These are phyloP conservation scores for Melierax canorus DNA, from an alignment of 2,113 vertebrate species.

Conservation along the genomic window DNA sequence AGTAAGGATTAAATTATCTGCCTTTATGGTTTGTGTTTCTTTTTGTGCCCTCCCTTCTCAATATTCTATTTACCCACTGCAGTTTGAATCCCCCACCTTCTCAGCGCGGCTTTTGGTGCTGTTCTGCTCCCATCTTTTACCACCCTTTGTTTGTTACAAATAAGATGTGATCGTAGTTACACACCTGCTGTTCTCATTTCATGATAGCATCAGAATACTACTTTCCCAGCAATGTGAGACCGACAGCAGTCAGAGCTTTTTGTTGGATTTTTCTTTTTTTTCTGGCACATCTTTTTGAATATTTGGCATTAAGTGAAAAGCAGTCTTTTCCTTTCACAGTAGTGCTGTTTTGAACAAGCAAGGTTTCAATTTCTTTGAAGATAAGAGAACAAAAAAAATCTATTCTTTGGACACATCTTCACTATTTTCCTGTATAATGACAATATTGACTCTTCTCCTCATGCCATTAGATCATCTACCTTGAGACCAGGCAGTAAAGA, in stretches of 20 bases:
- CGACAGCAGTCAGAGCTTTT: not conserved
- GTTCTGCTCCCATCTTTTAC: not conserved
- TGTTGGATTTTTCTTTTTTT: not conserved
- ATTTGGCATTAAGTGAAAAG: not conserved
- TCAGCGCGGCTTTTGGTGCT: not conserved
- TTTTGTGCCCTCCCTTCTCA: not conserved
- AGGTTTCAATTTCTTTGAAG: not conserved
- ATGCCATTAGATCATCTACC: not conserved
- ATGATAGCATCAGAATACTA: not conserved
- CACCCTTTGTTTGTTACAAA: not conserved
- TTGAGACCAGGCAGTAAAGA: not conserved
- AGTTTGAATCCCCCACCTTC: not conserved
- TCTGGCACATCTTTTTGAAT: not conserved
- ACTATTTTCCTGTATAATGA: not conserved
- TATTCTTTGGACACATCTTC: not conserved
- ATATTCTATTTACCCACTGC: not conserved
- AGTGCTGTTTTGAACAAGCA: not conserved
- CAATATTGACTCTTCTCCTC: not conserved
- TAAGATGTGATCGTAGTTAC: not conserved
- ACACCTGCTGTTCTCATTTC: not conserved
- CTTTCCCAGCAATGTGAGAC: conserved; percentile 37
- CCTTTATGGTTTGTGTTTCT: not conserved
- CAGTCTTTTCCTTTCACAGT: not conserved
- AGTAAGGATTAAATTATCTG: not conserved
- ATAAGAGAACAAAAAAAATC: not conserved